Percentiles rank a stretch among this genome's conserved stretches.
Conservation (phyloP, 2,888 invertebrate genomes). For the Patella ulyssiponensis region DNA sequence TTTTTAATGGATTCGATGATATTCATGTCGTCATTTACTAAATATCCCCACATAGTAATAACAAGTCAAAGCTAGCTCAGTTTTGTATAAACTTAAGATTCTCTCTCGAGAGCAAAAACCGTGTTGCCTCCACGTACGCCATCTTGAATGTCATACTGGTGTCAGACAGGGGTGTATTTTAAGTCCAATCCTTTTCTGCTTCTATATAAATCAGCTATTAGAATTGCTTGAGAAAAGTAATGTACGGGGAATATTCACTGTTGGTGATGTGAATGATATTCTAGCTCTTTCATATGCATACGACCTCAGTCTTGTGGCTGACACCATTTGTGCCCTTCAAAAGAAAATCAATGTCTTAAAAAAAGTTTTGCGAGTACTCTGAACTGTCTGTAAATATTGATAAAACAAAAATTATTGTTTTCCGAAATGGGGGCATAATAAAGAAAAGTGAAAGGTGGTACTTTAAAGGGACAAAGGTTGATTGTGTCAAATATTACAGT, state of each 20-base stretch:
- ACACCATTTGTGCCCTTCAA: not conserved
- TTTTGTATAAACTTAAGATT: too few species aligned
- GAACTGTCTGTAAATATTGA: slow-evolving; percentile 1
- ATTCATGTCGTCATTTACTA: too few species aligned
- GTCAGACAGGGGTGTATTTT: not conserved
- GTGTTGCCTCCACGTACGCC: too few species aligned
- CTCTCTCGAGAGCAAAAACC: too few species aligned
- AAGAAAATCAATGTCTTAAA: not conserved
- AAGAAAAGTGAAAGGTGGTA: not conserved
- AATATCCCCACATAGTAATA: too few species aligned
- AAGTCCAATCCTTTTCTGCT: not conserved
- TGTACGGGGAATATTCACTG: not conserved
- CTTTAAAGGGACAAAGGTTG: too few species aligned
- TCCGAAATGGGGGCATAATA: not conserved
- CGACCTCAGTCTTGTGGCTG: not conserved
- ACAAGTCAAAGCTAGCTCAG: too few species aligned
- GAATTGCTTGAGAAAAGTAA: not conserved
- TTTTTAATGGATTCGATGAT: too few species aligned
- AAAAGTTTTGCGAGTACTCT: not conserved
- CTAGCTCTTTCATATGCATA: not conserved
- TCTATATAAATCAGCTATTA: not conserved
- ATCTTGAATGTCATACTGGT: not conserved
- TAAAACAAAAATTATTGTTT: not conserved
- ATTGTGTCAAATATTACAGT: not conserved
- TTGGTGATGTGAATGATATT: slow-evolving; percentile 2